Base-by-base conservation (phyloP, 2,888 invertebrate genomes). In the Drosophila engyochracea region DNA sequence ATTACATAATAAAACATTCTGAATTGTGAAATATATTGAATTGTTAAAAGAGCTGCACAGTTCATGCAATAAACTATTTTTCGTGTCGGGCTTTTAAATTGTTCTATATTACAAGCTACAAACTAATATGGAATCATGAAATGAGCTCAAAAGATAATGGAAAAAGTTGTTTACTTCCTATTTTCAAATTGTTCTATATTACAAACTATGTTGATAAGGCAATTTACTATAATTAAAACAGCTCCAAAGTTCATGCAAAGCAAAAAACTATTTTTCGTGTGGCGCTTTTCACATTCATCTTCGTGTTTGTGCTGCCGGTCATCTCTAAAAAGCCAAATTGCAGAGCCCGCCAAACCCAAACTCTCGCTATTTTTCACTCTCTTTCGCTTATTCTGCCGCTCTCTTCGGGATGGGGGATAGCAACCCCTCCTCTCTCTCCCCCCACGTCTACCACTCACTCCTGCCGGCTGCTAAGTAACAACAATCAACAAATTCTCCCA, bases 381-480 rank as follows among this genome's bases (percentile, higher is more conserved):
- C 47, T 53, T 39, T 53, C 37, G 33, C 44, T 4, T 28, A n/a
- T 52, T 54, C 39, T 52, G 22, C 7, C 55, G 28, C n/a, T 37
- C 39, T 25, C 35, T 31, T 47, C 28, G 47, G n/a, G 10, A 33
- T 22, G 22, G 35, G 25, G 5, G 12, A 33, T 47, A 25, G 6
- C 6, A 10, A 37, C 19, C 31, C 55, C 6, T n/a, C 9, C 31
- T 31, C 5, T 10, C 4, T 7, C 41, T 10, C 35, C 14, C 4
- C 1, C 0, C 2, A 4, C 25, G 9, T 4, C 0, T 14, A 35
- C 37, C 77, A 28, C 47, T 61, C 71, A 41, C 41, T 55, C 51
- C 52, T 30, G 35, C 79, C 74, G 78, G 91, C 89, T 92, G 92
- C 92, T 91, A 89, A 88, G 92, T 86, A 92, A 92, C 91, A 81